Evolutionary conservation across 1,140 invertebrate genomes (phyloP).

Genomic region (Bombyx mandarina): DNA sequence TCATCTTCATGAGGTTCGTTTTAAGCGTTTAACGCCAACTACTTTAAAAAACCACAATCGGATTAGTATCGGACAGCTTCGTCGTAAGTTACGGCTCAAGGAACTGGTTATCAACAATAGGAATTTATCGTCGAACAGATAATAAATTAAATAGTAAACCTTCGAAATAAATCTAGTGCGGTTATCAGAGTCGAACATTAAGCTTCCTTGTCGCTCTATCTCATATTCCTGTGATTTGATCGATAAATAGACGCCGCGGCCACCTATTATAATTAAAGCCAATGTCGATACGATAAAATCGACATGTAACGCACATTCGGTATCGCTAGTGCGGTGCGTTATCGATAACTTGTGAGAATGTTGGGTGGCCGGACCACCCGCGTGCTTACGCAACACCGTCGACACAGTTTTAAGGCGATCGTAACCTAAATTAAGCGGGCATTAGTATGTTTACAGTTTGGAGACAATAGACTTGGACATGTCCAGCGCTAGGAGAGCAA

Average conservation of each 20-base stretch:
- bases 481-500: constrained; percentile 7
- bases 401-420: constrained; percentile 1
- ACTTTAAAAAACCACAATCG: background rate
- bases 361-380: constrained; percentile 54
- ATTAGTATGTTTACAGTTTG: constrained; percentile 26
- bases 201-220: constrained; percentile 37
- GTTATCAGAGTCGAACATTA: constrained; percentile 25
- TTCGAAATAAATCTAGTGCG: constrained; percentile 19
- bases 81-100: constrained; percentile 4
- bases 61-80: background rate
- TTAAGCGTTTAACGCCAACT: background rate
- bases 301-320: constrained; percentile 33
- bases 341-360: constrained; percentile 28
- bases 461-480: constrained; percentile 16
- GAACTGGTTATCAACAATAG: constrained; percentile 13
- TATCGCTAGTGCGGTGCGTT: constrained; percentile 35
- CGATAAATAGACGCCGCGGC: constrained; percentile 26
- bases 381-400: constrained; percentile 19
- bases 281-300: constrained; percentile 38
- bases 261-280: constrained; percentile 51
- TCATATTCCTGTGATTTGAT: constrained; percentile 30
- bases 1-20: too few relatives aligned
- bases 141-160: constrained; percentile 16
- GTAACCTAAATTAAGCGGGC: constrained; percentile 38
- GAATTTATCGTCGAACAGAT: constrained; percentile 14